Percentiles rank a stretch among this genome's conserved stretches.
Conservation (phyloP, 2,888 invertebrate species). For the Corbicula japonica region DNA sequence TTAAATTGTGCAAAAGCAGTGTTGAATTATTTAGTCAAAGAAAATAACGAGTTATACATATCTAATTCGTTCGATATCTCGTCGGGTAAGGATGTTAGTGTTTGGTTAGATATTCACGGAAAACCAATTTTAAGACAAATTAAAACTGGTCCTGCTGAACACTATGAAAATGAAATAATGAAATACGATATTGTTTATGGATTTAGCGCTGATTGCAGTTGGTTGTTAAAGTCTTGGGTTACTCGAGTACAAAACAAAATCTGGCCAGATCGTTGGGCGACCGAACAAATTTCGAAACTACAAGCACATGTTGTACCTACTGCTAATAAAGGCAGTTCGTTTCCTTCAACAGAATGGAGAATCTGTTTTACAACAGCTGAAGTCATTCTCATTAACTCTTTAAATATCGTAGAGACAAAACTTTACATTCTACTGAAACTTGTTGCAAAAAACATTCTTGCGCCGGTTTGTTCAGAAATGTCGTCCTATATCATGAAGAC, state of each 20-base stretch:
- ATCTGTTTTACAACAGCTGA: conserved; percentile 18
- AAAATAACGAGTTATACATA: background rate
- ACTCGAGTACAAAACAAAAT: background rate
- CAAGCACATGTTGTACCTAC: conserved; percentile 5
- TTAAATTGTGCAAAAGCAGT: background rate
- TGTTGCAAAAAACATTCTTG: background rate
- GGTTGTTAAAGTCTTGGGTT: conserved; percentile 1
- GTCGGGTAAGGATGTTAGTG: background rate
- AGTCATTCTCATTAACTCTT: conserved; percentile 3
- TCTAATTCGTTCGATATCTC: background rate
- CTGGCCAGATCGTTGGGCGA: conserved; percentile 12
- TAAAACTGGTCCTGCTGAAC: background rate
- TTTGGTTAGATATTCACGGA: background rate
- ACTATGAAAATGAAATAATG: background rate
- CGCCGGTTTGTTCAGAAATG: conserved; percentile 11
- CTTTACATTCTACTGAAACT: conserved; percentile 20
- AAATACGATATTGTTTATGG: conserved; percentile 6
- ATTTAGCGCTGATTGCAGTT: background rate
- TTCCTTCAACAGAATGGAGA: conserved; percentile 8
- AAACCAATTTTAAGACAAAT: background rate
- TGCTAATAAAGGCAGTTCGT: conserved; percentile 6
- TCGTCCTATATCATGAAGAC: conserved; percentile 28
- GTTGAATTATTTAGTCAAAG: background rate
- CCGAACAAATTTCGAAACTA: background rate
- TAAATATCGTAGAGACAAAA: background rate